Conservation (phyloP, 2,888 invertebrate species). For the Hartigia nigra region DNA sequence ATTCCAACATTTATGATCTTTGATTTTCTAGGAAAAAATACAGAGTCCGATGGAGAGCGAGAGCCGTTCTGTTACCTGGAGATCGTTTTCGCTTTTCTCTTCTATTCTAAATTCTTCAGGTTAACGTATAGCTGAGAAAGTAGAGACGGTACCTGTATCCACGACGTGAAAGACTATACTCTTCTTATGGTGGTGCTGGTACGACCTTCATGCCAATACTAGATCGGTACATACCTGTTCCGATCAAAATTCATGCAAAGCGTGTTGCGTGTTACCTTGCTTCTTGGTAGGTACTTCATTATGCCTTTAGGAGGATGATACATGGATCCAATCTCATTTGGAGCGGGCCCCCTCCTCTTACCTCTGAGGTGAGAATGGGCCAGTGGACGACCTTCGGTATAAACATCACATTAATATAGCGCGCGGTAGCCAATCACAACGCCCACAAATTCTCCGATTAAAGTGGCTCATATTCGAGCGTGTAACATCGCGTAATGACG, state of each 20-base stretch:
- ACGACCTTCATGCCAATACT: neutral
- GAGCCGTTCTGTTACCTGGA: neutral
- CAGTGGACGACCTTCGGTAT: slow-evolving; percentile 45
- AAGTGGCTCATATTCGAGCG: slow-evolving; percentile 36
- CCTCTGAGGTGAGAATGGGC: slow-evolving; percentile 44
- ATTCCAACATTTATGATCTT: neutral
- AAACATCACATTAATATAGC: slow-evolving; percentile 44
- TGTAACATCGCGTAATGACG: slow-evolving; percentile 46
- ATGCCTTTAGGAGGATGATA: slow-evolving; percentile 42
- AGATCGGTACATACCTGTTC: neutral
- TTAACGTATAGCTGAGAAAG: neutral
- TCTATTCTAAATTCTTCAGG: neutral
- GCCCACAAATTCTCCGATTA: slow-evolving; percentile 25
- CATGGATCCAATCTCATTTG: slow-evolving; percentile 48
- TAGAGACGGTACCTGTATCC: neutral
- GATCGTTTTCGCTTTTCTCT: neutral
- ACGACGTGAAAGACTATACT: neutral
- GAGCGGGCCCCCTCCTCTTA: slow-evolving; percentile 41
- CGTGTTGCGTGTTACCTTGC: neutral
- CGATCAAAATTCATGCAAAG: neutral
- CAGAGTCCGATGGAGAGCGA: neutral
- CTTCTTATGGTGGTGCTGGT: neutral
- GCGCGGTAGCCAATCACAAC: slow-evolving; percentile 35
- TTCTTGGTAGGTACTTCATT: slow-evolving; percentile 34
- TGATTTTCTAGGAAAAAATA: neutral